Evolutionary conservation across 2,888 invertebrate genomes (phyloP), one percentile per base, ranked within the genome.

Genomic region (Amphimallon solstitiale): DNA sequence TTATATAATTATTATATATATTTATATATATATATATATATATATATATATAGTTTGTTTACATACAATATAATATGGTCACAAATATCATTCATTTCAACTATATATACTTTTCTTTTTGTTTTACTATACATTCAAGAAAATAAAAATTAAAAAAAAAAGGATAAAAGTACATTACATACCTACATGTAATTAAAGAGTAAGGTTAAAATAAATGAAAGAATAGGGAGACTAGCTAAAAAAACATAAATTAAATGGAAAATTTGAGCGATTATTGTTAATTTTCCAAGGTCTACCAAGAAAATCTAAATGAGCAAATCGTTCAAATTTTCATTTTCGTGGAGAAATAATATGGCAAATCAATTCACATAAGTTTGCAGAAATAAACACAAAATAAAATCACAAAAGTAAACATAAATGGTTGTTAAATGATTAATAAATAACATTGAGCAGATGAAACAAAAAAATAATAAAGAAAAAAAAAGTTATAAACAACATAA

Each of bases 331-430:
- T 66, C 45, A 19, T 45, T 9, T 45, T 17, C 10, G 19, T 64
- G 63, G 66, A 45, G 72, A 73, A 66, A 71, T 56, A 65, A 74
- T 79, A 80, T 80, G 79, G 79, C 80, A 79, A 77, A 77, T 73
- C 61, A 75, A 79, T 80, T 80, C 80, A 79, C 79, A 68, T 63
- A 65, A 46, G 19, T 10, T n/a, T 10, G 19, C 19, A 43, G 43
- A 43, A 2, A 43, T 43, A 46, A 59, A 49, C 63, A 69, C 74
- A 74, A 73, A 70, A 68, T n/a, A 71, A 73, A 76, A 75, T 69
- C 69, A 68, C 69, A 70, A 67, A 71, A 67, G 64, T 65, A 71
- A 66, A 35, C 62, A 67, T 68, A 70, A n/a, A 65, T 66, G 65
- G 66, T n/a, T 67, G 67, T 45, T 54, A 59, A 62, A 59, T 65